Percentiles rank a stretch among this genome's conserved stretches.
These are phyloP conservation scores for Nebria brevicollis DNA, from an alignment of 2,888 invertebrate species.

Conservation along the genomic window DNA sequence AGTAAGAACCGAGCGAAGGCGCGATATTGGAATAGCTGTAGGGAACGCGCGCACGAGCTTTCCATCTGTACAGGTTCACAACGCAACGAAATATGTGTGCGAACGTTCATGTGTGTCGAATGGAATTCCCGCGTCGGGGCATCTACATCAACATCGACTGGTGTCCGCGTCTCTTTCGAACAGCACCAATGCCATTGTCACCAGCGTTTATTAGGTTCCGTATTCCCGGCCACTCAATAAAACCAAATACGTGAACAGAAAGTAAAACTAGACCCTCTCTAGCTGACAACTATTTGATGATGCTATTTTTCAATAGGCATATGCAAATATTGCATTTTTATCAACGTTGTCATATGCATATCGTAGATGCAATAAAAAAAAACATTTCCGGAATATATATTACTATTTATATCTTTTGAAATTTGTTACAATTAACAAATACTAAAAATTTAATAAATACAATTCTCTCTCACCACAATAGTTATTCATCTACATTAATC, in stretches of 20 bases:
- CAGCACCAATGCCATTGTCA: slow-evolving; percentile 51
- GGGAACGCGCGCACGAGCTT: slow-evolving; percentile 19
- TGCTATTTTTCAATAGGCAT: neutral
- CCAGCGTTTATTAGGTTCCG: slow-evolving; percentile 55
- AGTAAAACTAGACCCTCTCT: slow-evolving; percentile 22
- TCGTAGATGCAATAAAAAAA: no score
- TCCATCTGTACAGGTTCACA: neutral
- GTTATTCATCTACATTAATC: no score
- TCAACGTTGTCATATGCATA: neutral
- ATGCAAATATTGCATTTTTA: neutral
- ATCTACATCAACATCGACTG: slow-evolving; percentile 54
- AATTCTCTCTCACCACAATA: no score
- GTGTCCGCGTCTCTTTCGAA: slow-evolving; percentile 48
- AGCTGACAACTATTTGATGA: neutral
- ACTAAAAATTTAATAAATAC: no score
- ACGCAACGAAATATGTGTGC: no score
- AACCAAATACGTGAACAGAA: slow-evolving; percentile 55
- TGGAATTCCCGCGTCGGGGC: slow-evolving; percentile 44
- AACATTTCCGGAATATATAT: no score
- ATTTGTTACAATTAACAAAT: no score
- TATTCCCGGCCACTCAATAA: slow-evolving; percentile 54
- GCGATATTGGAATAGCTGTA: slow-evolving; percentile 50
- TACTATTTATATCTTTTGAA: no score
- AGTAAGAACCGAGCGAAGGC: slow-evolving; percentile 6
- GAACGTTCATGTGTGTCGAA: slow-evolving; percentile 8